Percentiles rank a stretch among this genome's conserved stretches.
These are phyloP conservation scores for Naja naja DNA, from an alignment of 2,113 vertebrate species.

Conservation along the genomic window DNA sequence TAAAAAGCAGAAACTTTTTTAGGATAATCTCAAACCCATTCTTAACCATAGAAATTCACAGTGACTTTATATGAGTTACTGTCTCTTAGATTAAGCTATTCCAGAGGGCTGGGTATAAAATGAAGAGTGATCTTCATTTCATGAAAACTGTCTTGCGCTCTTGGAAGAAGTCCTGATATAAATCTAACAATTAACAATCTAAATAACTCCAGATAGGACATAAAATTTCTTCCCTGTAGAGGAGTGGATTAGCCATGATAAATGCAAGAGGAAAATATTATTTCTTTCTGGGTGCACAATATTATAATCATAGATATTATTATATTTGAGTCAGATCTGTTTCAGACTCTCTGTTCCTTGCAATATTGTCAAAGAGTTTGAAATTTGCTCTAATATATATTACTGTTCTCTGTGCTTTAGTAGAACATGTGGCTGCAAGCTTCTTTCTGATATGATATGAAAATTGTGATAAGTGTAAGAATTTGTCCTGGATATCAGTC, in stretches of 20 bases:
- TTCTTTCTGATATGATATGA: neutral
- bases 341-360: neutral
- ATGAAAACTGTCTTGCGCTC: neutral
- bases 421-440: neutral
- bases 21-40: neutral
- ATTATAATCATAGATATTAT: neutral
- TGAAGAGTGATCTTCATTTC: neutral
- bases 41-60: neutral
- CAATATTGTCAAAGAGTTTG: neutral
- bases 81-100: neutral
- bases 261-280: neutral
- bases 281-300: neutral
- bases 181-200: neutral
- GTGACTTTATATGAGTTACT: neutral
- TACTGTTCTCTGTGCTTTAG: neutral
- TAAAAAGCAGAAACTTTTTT: neutral
- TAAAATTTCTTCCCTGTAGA: neutral
- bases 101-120: neutral
- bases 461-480: neutral
- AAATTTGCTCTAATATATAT: neutral
- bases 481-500: neutral
- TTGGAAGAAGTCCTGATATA: neutral
- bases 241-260: neutral
- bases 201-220: neutral
- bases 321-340: neutral